A percentile compares a stretch with the other conserved stretches of the same genome.
phyloP scores from a whole-genome alignment of 2,113 vertebrate genomes.

The Brachyhypopomus occidentalis region DNA sequence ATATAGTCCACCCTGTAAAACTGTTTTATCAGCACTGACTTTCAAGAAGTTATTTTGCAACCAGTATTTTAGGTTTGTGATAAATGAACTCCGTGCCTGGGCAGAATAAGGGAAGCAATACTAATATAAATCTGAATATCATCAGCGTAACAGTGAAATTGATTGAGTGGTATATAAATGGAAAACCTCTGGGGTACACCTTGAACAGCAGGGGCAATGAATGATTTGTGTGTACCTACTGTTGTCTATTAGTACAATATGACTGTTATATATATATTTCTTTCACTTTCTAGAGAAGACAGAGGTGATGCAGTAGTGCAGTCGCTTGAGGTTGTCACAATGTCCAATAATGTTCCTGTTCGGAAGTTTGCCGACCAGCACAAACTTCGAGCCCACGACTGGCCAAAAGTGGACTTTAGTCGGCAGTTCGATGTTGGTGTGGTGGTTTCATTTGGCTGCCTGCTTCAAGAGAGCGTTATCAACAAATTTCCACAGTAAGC shows the following conservation, averaged over 20 bases:
- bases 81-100: too few relatives aligned
- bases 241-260: not conserved
- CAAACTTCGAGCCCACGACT: slow-evolving; percentile 78
- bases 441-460: slow-evolving; percentile 91
- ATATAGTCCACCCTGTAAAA: too few relatives aligned
- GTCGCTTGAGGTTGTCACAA: slow-evolving; percentile 85
- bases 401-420: slow-evolving; percentile 75
- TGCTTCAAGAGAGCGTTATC: slow-evolving; percentile 88
- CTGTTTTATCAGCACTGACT: too few relatives aligned
- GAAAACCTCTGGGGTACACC: too few relatives aligned
- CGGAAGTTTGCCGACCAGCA: slow-evolving; percentile 77
- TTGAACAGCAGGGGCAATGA: too few relatives aligned
- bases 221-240: not conserved
- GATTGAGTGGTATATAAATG: too few relatives aligned
- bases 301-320: slow-evolving; percentile 68
- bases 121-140: too few relatives aligned
- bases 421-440: slow-evolving; percentile 88
- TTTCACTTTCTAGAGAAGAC: slow-evolving; percentile 62
- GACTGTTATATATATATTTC: not conserved
- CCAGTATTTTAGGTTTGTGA: too few relatives aligned
- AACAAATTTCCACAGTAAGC: slow-evolving; percentile 89
- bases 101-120: too few relatives aligned
- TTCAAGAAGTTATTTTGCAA: too few relatives aligned
- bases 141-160: too few relatives aligned
- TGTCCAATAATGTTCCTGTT: slow-evolving; percentile 79